Base-by-base conservation (phyloP, 2,888 invertebrate species). In the Diarsia mendica region DNA sequence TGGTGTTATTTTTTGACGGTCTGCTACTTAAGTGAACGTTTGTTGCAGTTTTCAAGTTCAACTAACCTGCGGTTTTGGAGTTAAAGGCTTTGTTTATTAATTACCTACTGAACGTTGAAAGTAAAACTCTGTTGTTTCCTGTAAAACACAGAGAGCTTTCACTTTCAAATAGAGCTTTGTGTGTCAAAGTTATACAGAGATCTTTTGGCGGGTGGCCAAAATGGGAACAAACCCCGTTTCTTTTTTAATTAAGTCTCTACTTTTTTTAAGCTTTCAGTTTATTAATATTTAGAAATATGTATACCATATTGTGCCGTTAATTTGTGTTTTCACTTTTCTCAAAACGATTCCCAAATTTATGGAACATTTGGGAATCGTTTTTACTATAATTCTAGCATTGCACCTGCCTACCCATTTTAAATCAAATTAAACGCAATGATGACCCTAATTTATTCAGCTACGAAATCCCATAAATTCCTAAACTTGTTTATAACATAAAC, bases 401-500 rank as follows among this genome's bases (percentile, higher is more conserved):
- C 20, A 60, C 10, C 13, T 48, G 46, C 13, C 18, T 20, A 61
- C 2, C 33, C 11, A 61, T 63, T 63, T 44, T 13, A 1, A 63
- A 44, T 63, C n/a, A 44, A n/a, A n/a, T n/a, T 13, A 44, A 63
- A 63, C 4, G 6, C 39, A 39, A 44, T n/a, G 3, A n/a, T 58
- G 23, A 46, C n/a, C 18, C 48, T 48, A 55, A 58, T 48, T 72
- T 39, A 74, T 48, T 23, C 3, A 39, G 28, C 13, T 3, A 55
- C n/a, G 18, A 49, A 63, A 63, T 23, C 0, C 9, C 33, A 74
- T 64, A 73, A 44, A 55, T 51, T 64, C 20, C 20, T 23, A n/a
- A 74, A 75, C 55, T 46, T 64, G 48, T 81, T 76, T 75, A 53
- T 48, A 23, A 48, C 28, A 44, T 51, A 76, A 68, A 85, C 69